phyloP scores from a whole-genome alignment of 2,888 invertebrate species.

The Aethes cnicana region DNA sequence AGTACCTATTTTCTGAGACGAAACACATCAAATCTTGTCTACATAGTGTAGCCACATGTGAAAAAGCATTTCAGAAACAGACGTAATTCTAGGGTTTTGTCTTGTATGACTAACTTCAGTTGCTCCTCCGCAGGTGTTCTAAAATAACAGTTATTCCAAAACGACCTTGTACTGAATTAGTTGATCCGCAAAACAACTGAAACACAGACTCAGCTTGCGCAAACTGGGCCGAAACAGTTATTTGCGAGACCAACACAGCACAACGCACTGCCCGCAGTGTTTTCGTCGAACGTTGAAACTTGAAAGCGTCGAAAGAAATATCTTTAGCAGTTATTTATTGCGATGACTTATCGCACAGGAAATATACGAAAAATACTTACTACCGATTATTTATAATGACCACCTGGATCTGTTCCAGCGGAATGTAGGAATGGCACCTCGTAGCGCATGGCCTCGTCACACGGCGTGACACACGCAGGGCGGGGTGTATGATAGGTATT shows the following conservation, averaged over 20 bases:
- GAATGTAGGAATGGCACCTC: conserved; percentile 59
- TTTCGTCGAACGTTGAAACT: conserved; percentile 26
- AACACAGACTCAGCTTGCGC: conserved; percentile 27
- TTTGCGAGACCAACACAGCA: conserved; percentile 25
- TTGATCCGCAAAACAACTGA: conserved; percentile 33
- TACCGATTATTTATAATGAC: conserved; percentile 53
- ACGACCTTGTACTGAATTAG: conserved; percentile 57
- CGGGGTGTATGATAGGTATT: conserved; percentile 43
- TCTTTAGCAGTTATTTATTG: conserved; percentile 20
- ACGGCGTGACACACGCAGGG: conserved; percentile 55
- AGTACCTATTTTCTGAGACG: neutral
- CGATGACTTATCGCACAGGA: conserved; percentile 16
- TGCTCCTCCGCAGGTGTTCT: conserved; percentile 21
- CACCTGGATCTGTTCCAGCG: conserved; percentile 70
- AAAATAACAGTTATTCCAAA: conserved; percentile 47
- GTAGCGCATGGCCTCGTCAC: conserved; percentile 48
- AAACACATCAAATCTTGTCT: conserved; percentile 13
- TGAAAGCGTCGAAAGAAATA: conserved; percentile 27
- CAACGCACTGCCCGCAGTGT: conserved; percentile 2
- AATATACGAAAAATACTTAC: conserved; percentile 29
- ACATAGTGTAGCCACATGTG: conserved; percentile 1
- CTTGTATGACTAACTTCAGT: conserved; percentile 17
- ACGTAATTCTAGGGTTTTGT: neutral
- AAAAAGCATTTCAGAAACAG: conserved; percentile 6
- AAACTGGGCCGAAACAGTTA: conserved; percentile 24